These are phyloP conservation scores for Bolinopsis microptera DNA, from an alignment of 37 sponge, comb jelly and placozoan species.

Conservation along the genomic window DNA sequence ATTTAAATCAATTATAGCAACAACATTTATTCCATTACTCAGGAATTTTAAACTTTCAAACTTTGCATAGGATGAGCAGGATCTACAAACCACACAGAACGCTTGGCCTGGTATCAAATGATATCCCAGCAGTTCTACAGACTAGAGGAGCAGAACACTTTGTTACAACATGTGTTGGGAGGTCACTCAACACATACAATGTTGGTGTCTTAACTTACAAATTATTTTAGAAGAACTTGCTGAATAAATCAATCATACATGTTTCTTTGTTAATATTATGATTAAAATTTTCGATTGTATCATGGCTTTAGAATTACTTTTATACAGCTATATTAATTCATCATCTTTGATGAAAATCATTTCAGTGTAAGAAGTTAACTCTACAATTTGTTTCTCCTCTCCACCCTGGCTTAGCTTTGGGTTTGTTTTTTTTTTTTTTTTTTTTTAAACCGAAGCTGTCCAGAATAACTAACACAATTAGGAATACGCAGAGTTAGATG, in stretches of 20 bases:
- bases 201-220: conserved; percentile 27
- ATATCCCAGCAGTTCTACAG: conserved; percentile 48
- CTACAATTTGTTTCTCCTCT: neutral
- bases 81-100: conserved; percentile 81
- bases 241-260: neutral
- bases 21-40: too few species aligned
- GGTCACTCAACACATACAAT: conserved; percentile 65
- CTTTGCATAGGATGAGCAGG: conserved; percentile 73
- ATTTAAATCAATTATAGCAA: too few species aligned
- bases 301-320: too few species aligned
- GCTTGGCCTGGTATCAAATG: conserved; percentile 79
- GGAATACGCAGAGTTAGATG: too few species aligned
- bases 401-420: too few species aligned
- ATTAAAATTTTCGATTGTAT: too few species aligned
- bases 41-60: too few species aligned
- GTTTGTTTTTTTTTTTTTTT: too few species aligned
- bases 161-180: conserved; percentile 63
- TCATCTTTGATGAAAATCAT: too few species aligned
- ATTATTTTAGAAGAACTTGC: neutral
- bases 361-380: conserved; percentile 10
- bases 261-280: neutral
- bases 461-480: too few species aligned
- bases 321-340: too few species aligned
- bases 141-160: conserved; percentile 64
- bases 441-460: too few species aligned